Evolutionary conservation across 2,113 vertebrate species (phyloP).

Genomic region (Bolborhynchus lineola): DNA sequence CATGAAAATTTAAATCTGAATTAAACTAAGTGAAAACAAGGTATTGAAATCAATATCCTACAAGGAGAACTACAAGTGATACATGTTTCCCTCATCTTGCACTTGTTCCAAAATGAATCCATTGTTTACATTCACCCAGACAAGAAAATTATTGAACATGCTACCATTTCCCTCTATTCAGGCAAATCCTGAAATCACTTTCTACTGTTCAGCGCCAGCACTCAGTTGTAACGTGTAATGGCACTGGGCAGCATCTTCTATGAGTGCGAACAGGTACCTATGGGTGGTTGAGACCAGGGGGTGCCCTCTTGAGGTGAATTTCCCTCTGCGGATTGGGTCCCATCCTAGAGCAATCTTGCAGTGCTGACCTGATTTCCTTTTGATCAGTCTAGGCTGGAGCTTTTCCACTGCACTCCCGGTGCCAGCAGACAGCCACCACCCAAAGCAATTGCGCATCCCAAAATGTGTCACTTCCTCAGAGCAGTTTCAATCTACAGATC

Average conservation of each 20-base stretch:
- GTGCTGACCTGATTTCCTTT: background rate
- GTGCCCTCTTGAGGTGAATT: background rate
- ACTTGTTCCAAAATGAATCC: background rate
- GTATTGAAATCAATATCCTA: background rate
- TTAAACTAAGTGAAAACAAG: background rate
- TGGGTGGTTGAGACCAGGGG: background rate
- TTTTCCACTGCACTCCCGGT: fast-evolving
- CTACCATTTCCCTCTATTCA: background rate
- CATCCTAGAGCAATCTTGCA: fast-evolving
- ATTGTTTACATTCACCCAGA: background rate
- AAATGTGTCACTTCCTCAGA: background rate
- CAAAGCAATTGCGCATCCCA: background rate
- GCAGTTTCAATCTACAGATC: background rate
- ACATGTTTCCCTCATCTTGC: background rate
- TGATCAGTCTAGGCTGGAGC: fast-evolving
- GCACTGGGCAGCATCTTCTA: background rate
- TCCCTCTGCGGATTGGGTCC: background rate
- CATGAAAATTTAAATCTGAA: background rate
- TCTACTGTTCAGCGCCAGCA: background rate
- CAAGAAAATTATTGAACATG: background rate
- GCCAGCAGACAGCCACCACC: background rate
- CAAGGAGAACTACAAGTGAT: background rate
- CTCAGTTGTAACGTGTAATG: background rate
- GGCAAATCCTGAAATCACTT: background rate
- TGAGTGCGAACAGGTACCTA: fast-evolving